These are phyloP conservation scores for Automeris io DNA, from an alignment of 2,888 invertebrate species.

Conservation along the genomic window DNA sequence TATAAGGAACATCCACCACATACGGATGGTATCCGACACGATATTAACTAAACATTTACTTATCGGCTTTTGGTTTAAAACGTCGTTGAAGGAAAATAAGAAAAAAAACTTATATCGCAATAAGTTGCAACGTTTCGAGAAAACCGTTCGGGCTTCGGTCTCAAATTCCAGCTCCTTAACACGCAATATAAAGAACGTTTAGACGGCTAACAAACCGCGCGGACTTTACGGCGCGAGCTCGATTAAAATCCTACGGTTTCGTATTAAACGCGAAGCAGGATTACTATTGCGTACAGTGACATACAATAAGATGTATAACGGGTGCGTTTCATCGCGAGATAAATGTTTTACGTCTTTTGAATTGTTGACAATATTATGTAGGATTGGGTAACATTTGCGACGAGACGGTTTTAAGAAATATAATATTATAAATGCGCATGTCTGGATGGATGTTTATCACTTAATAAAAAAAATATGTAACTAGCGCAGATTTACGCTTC, in stretches of 20 bases:
- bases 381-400: neutral
- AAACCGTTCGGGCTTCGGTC: neutral
- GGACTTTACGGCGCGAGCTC: slow-evolving; percentile 53
- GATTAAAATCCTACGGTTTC: slow-evolving; percentile 66
- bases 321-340: slow-evolving; percentile 15
- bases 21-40: no score
- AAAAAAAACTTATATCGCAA: no score
- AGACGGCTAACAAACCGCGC: slow-evolving; percentile 54
- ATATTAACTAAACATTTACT: no score
- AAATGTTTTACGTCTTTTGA: slow-evolving; percentile 16
- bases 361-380: neutral
- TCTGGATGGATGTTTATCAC: no score
- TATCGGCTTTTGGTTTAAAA: no score
- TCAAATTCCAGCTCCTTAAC: slow-evolving; percentile 12
- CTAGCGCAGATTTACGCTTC: no score
- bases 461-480: no score
- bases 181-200: slow-evolving; percentile 28
- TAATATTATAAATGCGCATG: no score
- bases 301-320: slow-evolving; percentile 10
- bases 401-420: neutral
- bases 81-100: no score
- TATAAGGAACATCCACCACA: no score
- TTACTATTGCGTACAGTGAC: slow-evolving; percentile 55
- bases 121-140: no score
- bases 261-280: slow-evolving; percentile 48